phyloP scores from a whole-genome alignment of 2,113 vertebrate species.

The Rhinogobius similis region DNA sequence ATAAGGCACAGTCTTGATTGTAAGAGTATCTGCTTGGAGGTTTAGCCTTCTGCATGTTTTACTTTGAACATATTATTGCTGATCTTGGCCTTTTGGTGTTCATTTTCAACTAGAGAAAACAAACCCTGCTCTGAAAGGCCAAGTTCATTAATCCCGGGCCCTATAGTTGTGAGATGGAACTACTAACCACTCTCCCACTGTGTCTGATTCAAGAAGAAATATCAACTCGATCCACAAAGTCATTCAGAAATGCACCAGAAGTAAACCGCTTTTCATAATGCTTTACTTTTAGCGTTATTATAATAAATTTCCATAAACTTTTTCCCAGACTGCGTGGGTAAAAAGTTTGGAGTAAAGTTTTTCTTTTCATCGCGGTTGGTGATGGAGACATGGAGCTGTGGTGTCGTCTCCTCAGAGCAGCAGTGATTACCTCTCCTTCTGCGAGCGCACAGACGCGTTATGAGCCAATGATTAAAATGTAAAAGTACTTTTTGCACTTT shows the following conservation, averaged over 20 bases:
- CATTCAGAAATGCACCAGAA: not conserved
- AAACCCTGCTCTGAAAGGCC: too few relatives aligned
- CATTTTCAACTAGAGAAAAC: too few relatives aligned
- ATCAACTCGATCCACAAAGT: not conserved
- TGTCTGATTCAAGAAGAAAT: not conserved
- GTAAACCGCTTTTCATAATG: not conserved
- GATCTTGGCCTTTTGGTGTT: too few relatives aligned
- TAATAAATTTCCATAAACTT: constrained; percentile 3
- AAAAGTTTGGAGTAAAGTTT: constrained; percentile 1
- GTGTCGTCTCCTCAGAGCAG: constrained; percentile 3
- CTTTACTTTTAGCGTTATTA: not conserved
- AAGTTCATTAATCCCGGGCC: too few relatives aligned
- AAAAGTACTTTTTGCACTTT: constrained; percentile 21
- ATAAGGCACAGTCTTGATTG: not conserved
- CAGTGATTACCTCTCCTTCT: not conserved
- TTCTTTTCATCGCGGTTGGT: constrained; percentile 2
- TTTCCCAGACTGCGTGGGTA: not conserved
- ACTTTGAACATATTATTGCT: too few relatives aligned
- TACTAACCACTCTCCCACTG: not conserved
- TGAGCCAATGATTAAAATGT: constrained; percentile 15
- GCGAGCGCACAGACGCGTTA: constrained; percentile 14
- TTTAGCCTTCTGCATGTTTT: not conserved
- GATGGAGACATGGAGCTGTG: not conserved
- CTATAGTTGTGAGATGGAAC: not conserved
- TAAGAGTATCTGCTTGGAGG: not conserved